Evolutionary conservation across 2,797 vertebrate species (phyloP).

Genomic region (Masticophis lateralis): DNA sequence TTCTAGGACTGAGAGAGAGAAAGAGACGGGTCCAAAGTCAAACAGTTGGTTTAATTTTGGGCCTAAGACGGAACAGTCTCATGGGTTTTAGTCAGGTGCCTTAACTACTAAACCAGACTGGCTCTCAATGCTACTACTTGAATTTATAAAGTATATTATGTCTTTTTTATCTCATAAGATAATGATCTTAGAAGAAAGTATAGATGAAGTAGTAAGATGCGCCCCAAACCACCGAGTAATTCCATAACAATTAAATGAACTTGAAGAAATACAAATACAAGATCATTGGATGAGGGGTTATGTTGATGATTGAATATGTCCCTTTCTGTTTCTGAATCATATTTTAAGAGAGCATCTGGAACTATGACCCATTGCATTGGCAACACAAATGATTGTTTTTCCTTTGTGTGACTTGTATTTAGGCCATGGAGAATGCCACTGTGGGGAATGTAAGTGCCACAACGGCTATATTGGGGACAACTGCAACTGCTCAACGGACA

Average conservation of each 20-base stretch:
- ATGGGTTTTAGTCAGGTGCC: not conserved
- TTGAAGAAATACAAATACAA: not conserved
- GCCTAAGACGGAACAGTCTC: not conserved
- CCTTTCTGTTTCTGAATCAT: not conserved
- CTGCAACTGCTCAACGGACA: conserved; percentile 93
- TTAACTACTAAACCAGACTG: not conserved
- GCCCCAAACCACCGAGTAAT: not conserved
- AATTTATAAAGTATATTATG: not conserved
- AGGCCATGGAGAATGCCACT: conserved; percentile 95
- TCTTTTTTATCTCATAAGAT: not conserved
- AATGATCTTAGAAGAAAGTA: not conserved
- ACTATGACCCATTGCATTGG: not conserved
- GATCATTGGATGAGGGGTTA: not conserved
- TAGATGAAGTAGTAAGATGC: not conserved
- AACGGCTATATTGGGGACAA: conserved; percentile 88
- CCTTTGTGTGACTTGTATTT: conserved; percentile 26
- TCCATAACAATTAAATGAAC: not conserved
- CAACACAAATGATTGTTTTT: accelerated
- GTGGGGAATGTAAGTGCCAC: conserved; percentile 94
- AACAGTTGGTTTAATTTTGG: not conserved
- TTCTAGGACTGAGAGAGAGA: not conserved
- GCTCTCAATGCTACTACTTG: not conserved
- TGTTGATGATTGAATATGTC: not conserved
- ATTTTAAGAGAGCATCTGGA: not conserved
- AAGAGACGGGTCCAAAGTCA: not conserved